phyloP scores from a whole-genome alignment of 1,140 invertebrate species.

The Catajapyx aquilonaris region DNA sequence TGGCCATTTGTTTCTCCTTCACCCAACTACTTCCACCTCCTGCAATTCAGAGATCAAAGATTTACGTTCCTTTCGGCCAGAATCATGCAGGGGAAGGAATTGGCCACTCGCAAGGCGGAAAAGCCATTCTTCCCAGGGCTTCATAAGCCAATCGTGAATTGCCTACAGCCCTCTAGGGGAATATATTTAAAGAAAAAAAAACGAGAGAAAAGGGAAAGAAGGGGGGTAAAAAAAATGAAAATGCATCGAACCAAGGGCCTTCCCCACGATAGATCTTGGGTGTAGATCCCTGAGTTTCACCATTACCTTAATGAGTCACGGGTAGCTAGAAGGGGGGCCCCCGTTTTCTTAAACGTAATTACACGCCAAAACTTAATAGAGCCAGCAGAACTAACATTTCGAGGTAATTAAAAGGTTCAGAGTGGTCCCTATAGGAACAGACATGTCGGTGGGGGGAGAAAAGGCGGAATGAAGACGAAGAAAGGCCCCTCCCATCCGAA shows the following conservation, averaged over 20 bases:
- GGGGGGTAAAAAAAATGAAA: background rate
- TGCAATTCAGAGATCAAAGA: slow-evolving; percentile 4
- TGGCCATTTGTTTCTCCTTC: background rate
- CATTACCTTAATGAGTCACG: slow-evolving; percentile 1
- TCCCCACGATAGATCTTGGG: background rate
- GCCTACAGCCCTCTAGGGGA: background rate
- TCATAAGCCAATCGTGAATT: slow-evolving; percentile 4
- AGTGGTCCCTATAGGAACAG: background rate
- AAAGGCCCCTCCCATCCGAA: slow-evolving; percentile 12
- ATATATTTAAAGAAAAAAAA: background rate
- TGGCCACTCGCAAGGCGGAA: background rate
- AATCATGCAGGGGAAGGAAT: background rate
- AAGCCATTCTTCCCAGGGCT: background rate
- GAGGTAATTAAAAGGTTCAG: slow-evolving; percentile 9
- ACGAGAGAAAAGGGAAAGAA: background rate
- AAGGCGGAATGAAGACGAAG: slow-evolving; percentile 12
- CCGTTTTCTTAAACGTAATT: slow-evolving; percentile 9
- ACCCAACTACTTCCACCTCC: background rate
- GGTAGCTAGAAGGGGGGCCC: background rate
- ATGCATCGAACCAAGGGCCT: background rate
- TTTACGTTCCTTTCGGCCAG: slow-evolving; percentile 1
- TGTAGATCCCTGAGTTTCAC: background rate
- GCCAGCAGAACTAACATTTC: slow-evolving; percentile 10
- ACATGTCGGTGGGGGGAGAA: slow-evolving; percentile 5
- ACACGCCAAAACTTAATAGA: slow-evolving; percentile 11